Evolutionary conservation across 1,140 invertebrate genomes (phyloP).

Genomic region (Polyergus mexicanus): DNA sequence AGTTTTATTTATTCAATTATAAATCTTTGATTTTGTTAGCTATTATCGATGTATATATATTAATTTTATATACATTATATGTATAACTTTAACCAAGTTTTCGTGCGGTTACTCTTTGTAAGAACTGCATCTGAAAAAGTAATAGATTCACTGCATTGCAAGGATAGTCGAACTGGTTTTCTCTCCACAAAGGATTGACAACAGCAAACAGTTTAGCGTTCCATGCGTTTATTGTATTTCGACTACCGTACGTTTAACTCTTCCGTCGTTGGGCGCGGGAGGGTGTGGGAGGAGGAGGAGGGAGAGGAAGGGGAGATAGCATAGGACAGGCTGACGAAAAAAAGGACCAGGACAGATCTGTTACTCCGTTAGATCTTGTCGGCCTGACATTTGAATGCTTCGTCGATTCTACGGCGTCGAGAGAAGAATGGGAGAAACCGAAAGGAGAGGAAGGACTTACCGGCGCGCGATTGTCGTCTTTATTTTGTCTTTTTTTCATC

Average conservation of each 20-base stretch:
- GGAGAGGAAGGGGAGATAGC: slow-evolving; percentile 41
- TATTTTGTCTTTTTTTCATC: slow-evolving; percentile 43
- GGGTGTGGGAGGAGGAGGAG: slow-evolving; percentile 45
- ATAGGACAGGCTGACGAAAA: slow-evolving; percentile 34
- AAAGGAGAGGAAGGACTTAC: slow-evolving; percentile 18
- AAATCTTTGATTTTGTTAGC: not conserved
- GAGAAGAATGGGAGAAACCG: slow-evolving; percentile 55
- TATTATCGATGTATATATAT: not conserved
- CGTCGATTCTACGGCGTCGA: slow-evolving; percentile 71
- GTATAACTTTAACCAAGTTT: not conserved
- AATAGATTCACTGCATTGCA: not conserved
- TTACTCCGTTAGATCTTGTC: slow-evolving; percentile 81
- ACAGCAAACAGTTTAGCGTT: slow-evolving; percentile 86
- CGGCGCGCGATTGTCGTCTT: slow-evolving; percentile 41
- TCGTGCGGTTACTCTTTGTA: slow-evolving; percentile 7
- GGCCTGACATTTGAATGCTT: slow-evolving; percentile 85
- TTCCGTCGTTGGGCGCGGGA: slow-evolving; percentile 66
- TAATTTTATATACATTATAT: not conserved
- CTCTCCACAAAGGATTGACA: slow-evolving; percentile 81
- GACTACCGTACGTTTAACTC: slow-evolving; percentile 78
- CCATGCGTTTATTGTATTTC: slow-evolving; percentile 84
- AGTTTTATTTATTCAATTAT: not conserved
- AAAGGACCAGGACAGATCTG: slow-evolving; percentile 81
- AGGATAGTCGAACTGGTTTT: slow-evolving; percentile 52
- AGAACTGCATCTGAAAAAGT: slow-evolving; percentile 46